Base-by-base conservation (phyloP, 37 sponge, comb jelly and placozoan genomes). In the Aphrocallistes beatrix region DNA sequence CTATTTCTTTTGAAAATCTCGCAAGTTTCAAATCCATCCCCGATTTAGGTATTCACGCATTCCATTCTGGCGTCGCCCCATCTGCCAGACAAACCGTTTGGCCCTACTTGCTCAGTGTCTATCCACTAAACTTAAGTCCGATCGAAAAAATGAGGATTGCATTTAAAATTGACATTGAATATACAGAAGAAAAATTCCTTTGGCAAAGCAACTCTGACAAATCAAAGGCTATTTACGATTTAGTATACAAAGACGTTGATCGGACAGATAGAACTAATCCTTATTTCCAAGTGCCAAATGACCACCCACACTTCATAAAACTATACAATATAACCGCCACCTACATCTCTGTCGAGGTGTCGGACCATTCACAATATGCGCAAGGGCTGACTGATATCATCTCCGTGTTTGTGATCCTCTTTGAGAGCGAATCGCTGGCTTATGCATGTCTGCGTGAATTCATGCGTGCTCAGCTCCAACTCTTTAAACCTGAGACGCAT, bases 161-260 rank as follows among this genome's bases (percentile, higher is more conserved):
- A 8, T 60, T 60, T 30, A 60, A 60, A 60, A 19, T 60, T 32
- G 75, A 60, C n/a, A 13, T 6, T 28, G 75, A 60, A 28, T 60
- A 60, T 28, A 60, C 75, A 8, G 75, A 19, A 19, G 17, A 60
- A 19, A 60, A 60, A 28, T 28, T 25, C 21, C 75, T 19, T 60
- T 60, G 75, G 75, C 75, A 60, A 28, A 32, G 1, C 32, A 13
- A 60, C 34, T 30, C 8, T 19, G 8, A 25, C 10, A 60, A 60
- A 60, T 19, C 17, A 8, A 3, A 60, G n/a, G 25, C 75, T 21
- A 60, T 60, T 60, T 28, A 25, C 34, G 21, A 28, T 28, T 60
- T 60, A 60, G n/a, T 60, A 19, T 60, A 60, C 75, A 60, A 60
- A 60, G 75, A 60, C 21, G 75, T 60, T 60, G 75, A 60, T 28